Evolutionary conservation across 2,113 vertebrate genomes (phyloP).

Genomic region (Thamnophis sirtalis): DNA sequence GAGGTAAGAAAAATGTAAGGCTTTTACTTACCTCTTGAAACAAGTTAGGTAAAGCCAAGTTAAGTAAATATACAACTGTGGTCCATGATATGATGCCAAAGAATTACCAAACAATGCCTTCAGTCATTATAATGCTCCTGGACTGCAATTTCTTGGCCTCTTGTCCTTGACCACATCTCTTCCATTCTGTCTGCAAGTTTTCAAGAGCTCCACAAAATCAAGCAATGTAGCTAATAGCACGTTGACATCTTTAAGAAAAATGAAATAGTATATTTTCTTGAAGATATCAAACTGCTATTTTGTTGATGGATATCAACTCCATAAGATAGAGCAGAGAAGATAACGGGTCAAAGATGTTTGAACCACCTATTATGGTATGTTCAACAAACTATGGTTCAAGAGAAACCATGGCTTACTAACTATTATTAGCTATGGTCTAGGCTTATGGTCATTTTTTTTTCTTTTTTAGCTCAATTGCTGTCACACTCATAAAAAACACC

Average conservation of each 20-base stretch:
- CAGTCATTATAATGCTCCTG: neutral
- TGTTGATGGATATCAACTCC: neutral
- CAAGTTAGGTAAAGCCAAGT: neutral
- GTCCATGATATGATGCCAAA: neutral
- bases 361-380: neutral
- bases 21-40: neutral
- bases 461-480: neutral
- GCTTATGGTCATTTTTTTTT: neutral
- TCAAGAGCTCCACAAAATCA: neutral
- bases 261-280: neutral
- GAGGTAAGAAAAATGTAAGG: neutral
- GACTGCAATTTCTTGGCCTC: neutral
- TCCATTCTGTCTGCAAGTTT: neutral
- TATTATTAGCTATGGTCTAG: neutral
- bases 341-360: neutral
- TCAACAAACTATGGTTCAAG: neutral
- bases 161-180: neutral
- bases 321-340: neutral
- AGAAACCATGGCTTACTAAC: neutral
- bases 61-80: neutral
- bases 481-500: neutral
- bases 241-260: neutral
- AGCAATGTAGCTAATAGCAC: neutral
- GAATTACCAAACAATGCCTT: neutral
- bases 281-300: neutral